phyloP scores from a whole-genome alignment of 2,888 invertebrate species.

The Lasioglossum pauxillum region DNA sequence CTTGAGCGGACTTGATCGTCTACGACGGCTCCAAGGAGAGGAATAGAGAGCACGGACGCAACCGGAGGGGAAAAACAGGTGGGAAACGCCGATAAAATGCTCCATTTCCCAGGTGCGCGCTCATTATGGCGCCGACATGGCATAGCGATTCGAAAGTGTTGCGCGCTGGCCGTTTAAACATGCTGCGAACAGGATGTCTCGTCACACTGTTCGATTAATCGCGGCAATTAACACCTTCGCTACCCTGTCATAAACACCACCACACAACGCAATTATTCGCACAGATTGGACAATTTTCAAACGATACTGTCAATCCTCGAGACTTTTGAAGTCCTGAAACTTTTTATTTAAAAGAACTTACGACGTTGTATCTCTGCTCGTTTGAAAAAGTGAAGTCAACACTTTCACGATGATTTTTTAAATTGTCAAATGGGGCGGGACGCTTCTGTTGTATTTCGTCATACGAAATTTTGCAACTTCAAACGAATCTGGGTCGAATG shows the following conservation, averaged over 20 bases:
- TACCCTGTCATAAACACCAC: slow-evolving; percentile 22
- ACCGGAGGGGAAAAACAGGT: slow-evolving; percentile 12
- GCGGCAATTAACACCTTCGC: slow-evolving; percentile 69
- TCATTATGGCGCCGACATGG: slow-evolving; percentile 45
- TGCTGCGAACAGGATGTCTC: slow-evolving; percentile 32
- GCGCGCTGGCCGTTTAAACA: background rate
- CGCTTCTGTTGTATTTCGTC: no score
- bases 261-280: background rate
- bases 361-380: background rate
- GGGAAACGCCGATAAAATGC: slow-evolving; percentile 63
- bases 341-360: background rate
- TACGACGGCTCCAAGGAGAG: background rate
- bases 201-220: slow-evolving; percentile 70
- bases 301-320: background rate
- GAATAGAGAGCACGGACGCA: slow-evolving; percentile 3
- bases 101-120: slow-evolving; percentile 71
- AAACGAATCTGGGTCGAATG: background rate
- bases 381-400: background rate
- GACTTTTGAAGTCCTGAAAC: background rate
- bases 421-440: no score
- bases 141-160: slow-evolving; percentile 56
- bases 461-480: no score
- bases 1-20: background rate
- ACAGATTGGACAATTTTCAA: background rate
- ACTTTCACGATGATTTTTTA: no score